Base-by-base conservation (phyloP, 2,888 invertebrate species). In the Acanthosepion esculentum region DNA sequence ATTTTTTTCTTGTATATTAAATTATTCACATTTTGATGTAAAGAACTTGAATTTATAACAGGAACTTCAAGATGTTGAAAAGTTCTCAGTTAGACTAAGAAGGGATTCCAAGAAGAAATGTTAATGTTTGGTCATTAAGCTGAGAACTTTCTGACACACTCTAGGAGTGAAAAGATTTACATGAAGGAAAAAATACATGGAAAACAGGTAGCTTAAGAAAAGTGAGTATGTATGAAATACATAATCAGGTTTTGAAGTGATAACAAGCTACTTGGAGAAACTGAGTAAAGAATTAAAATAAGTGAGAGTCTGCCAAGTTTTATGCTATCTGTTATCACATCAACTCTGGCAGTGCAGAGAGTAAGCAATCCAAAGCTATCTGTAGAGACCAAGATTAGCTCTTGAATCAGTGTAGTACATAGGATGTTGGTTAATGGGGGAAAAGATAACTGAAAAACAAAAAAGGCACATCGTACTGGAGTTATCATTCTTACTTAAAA, bases 291-390 rank as follows among this genome's bases (percentile, higher is more conserved):
- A 78, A 78, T 78, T 78, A 78, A 33, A 78, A 78, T n/a, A 78
- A 33, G 78, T 78, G 78, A 78, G 78, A 78, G 78, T 78, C 33
- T 78, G 78, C 78, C 78, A 78, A 33, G n/a, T 78, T 33, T 2
- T 78, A 29, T n/a, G 29, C n/a, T n/a, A 78, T 78, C 78, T 33
- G n/a, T 78, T 33, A 78, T 78, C 78, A 78, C n/a, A 78, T 33
- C n/a, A 78, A 78, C n/a, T 78, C n/a, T 78, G 78, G 78, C 78
- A 78, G n/a, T 78, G 78, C 78, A 78, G 78, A 78, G 78, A 33
- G 78, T n/a, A 78, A 78, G 78, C 78, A 78, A 78, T 78, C n/a
- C n/a, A 78, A 78, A 78, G 78, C n/a, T n/a, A 78, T 78, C n/a
- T 78, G n/a, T 33, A 78, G 78, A 33, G 78, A 78, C 78, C 12